Evolutionary conservation across 2,797 vertebrate genomes (phyloP).

Genomic region (Odontamblyopus rebecca): DNA sequence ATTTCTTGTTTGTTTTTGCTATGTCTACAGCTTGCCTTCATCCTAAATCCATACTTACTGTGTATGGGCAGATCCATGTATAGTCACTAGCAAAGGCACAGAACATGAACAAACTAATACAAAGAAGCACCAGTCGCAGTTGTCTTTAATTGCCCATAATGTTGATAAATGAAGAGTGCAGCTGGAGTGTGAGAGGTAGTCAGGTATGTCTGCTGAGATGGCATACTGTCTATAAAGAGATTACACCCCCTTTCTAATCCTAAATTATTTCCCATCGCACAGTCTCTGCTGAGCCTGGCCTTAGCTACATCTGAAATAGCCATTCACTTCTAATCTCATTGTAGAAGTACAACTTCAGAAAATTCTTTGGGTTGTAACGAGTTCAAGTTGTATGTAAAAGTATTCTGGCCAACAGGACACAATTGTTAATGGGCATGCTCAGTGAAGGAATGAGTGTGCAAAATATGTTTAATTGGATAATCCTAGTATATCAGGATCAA

Average conservation of each 20-base stretch:
- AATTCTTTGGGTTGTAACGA: constrained; percentile 25
- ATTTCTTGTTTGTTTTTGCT: neutral
- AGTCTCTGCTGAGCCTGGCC: constrained; percentile 77
- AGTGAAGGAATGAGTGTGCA: constrained; percentile 50
- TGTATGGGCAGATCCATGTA: constrained; percentile 75
- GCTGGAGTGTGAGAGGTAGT: constrained; percentile 50
- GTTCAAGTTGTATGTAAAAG: constrained; percentile 6
- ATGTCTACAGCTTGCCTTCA: neutral
- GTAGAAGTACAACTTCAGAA: constrained; percentile 45
- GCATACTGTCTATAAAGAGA: constrained; percentile 93
- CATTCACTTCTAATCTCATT: constrained; percentile 82
- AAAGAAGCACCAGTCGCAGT: constrained; percentile 23
- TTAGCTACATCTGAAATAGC: constrained; percentile 81
- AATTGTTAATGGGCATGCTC: neutral
- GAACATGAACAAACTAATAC: constrained; percentile 23
- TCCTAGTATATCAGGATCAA: constrained; percentile 59
- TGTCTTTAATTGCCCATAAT: constrained; percentile 44
- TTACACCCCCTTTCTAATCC: constrained; percentile 89
- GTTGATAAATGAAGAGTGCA: constrained; percentile 29
- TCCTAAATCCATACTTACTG: constrained; percentile 61
- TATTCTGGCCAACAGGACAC: neutral
- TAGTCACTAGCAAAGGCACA: constrained; percentile 57
- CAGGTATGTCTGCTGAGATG: constrained; percentile 85
- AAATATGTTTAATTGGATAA: constrained; percentile 64
- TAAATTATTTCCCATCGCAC: constrained; percentile 86